Percentiles rank a stretch among this genome's conserved stretches.
These are phyloP conservation scores for Teleogryllus occipitalis DNA, from an alignment of 1,140 invertebrate species.

Conservation along the genomic window DNA sequence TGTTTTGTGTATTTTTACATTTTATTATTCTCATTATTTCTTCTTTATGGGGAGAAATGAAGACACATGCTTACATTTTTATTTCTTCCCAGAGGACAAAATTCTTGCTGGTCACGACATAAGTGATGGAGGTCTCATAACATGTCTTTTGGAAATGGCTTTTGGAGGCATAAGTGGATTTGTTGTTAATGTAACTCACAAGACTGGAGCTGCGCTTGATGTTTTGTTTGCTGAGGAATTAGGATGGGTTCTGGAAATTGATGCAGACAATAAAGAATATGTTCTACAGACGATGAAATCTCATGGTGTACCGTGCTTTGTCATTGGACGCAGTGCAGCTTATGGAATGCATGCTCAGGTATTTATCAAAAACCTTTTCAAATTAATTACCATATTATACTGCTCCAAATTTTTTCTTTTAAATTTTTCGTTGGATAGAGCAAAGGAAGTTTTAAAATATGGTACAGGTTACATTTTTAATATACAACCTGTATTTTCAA, in stretches of 20 bases:
- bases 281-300: slow-evolving; percentile 53
- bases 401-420: too few relatives aligned
- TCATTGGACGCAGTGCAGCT: slow-evolving; percentile 60
- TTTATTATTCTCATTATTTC: too few relatives aligned
- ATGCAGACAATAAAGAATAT: slow-evolving; percentile 41
- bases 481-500: too few relatives aligned
- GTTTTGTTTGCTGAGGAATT: slow-evolving; percentile 85
- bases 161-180: slow-evolving; percentile 84
- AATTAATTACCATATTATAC: not conserved
- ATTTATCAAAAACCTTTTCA: slow-evolving; percentile 16
- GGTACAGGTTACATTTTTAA: too few relatives aligned
- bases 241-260: slow-evolving; percentile 84
- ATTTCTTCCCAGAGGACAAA: slow-evolving; percentile 45
- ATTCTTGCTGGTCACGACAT: slow-evolving; percentile 90
- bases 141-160: slow-evolving; percentile 88
- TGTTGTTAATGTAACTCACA: slow-evolving; percentile 54
- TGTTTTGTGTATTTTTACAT: too few relatives aligned
- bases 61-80: too few relatives aligned
- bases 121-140: slow-evolving; percentile 90
- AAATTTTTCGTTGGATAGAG: too few relatives aligned
- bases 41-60: too few relatives aligned
- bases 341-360: slow-evolving; percentile 58
- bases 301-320: slow-evolving; percentile 52
- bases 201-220: slow-evolving; percentile 47
- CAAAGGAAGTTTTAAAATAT: too few relatives aligned